Conservation (phyloP, 2,888 invertebrate genomes). For the Polyploca ridens region DNA sequence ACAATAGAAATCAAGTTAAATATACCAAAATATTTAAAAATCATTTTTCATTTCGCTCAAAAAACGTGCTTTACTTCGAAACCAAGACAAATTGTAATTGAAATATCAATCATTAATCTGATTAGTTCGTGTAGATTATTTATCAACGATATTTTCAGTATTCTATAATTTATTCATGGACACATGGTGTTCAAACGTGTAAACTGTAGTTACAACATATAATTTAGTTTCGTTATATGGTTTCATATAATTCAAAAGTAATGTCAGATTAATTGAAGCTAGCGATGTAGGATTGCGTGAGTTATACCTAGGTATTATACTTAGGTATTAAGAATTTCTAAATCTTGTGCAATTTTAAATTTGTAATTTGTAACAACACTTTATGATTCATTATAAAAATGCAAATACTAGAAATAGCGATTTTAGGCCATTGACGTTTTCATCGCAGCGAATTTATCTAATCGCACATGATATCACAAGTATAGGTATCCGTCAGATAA, state of each 20-base stretch:
- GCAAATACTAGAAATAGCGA: background rate
- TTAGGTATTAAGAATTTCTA: too few species aligned
- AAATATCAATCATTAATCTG: too few species aligned
- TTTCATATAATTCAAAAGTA: background rate
- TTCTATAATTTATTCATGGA: background rate
- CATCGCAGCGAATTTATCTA: slow-evolving; percentile 38
- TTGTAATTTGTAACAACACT: too few species aligned
- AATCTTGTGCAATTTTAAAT: too few species aligned
- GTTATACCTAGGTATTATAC: too few species aligned
- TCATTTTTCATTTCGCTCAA: slow-evolving; percentile 37
- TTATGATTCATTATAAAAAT: background rate
- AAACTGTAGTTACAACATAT: background rate
- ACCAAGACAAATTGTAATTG: background rate
- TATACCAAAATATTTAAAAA: slow-evolving; percentile 44
- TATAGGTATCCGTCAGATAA: slow-evolving; percentile 37
- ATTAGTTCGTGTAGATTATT: background rate
- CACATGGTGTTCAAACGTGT: background rate
- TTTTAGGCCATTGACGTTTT: slow-evolving; percentile 15
- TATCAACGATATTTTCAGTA: background rate
- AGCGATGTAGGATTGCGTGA: too few species aligned
- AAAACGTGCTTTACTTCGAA: background rate
- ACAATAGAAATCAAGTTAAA: slow-evolving; percentile 40
- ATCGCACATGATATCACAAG: slow-evolving; percentile 50
- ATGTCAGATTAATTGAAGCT: background rate
- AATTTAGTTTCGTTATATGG: background rate